These are phyloP conservation scores for Onthophagus taurus DNA, from an alignment of 1,140 invertebrate species.

Conservation along the genomic window DNA sequence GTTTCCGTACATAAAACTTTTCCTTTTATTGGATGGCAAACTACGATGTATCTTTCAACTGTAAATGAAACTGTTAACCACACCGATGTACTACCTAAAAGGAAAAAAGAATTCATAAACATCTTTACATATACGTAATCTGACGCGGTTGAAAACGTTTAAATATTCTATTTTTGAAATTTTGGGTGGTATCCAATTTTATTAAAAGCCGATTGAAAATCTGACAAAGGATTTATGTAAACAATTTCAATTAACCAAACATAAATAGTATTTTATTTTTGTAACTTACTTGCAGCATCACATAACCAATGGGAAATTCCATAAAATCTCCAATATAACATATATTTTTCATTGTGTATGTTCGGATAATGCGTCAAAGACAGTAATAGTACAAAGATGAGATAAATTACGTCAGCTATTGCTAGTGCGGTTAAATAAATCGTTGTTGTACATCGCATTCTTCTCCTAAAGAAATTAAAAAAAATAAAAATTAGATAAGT, in stretches of 20 bases:
- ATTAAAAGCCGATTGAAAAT: too few relatives aligned
- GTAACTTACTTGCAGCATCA: slow-evolving; percentile 53
- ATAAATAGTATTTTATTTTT: too few relatives aligned
- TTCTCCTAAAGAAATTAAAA: slow-evolving; percentile 41
- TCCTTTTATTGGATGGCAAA: slow-evolving; percentile 65
- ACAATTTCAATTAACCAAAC: too few relatives aligned
- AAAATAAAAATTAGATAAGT: too few relatives aligned
- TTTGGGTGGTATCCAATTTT: too few relatives aligned
- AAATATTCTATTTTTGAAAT: too few relatives aligned
- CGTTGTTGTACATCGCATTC: slow-evolving; percentile 69
- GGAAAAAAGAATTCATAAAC: too few relatives aligned
- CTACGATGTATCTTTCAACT: slow-evolving; percentile 66
- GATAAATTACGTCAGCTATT: slow-evolving; percentile 60
- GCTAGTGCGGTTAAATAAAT: slow-evolving; percentile 65
- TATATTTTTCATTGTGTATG: slow-evolving; percentile 36
- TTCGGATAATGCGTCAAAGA: slow-evolving; percentile 52
- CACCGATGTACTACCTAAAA: slow-evolving; percentile 58
- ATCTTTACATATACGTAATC: too few relatives aligned
- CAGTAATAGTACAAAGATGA: slow-evolving; percentile 55
- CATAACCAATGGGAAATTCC: slow-evolving; percentile 49
- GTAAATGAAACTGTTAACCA: slow-evolving; percentile 74
- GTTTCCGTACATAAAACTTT: slow-evolving; percentile 59
- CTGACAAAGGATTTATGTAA: too few relatives aligned
- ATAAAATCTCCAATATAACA: slow-evolving; percentile 46
- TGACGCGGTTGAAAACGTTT: too few relatives aligned